Percentiles rank a stretch among this genome's conserved stretches.
Conservation (phyloP, 2,797 vertebrate species). For the Zenarchopterus dispar region DNA sequence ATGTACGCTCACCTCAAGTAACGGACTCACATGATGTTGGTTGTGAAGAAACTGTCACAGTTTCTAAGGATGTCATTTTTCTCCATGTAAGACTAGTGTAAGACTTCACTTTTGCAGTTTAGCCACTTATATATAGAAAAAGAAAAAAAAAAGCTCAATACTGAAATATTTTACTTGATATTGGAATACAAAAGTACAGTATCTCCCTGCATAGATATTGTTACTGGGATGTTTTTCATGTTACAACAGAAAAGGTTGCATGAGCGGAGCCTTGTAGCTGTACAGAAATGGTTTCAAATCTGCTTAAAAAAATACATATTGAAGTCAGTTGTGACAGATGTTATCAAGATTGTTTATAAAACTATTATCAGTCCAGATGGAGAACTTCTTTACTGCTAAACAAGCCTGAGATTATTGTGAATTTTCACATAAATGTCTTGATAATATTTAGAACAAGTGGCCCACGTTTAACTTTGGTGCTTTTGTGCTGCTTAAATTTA, state of each 20-base stretch:
- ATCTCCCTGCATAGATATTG: constrained; percentile 51
- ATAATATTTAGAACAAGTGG: constrained; percentile 59
- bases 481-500: constrained; percentile 75
- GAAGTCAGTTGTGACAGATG: constrained; percentile 50
- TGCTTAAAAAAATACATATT: constrained; percentile 32
- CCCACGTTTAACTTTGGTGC: constrained; percentile 64
- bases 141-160: constrained; percentile 25
- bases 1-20: constrained; percentile 62
- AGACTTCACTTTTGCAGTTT: constrained; percentile 68
- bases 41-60: constrained; percentile 49
- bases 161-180: constrained; percentile 63
- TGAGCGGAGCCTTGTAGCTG: constrained; percentile 68
- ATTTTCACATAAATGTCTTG: constrained; percentile 42
- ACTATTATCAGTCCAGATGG: constrained; percentile 15
- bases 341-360: constrained; percentile 53
- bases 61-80: constrained; percentile 47
- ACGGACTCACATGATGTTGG: constrained; percentile 50
- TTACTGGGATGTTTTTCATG: constrained; percentile 50
- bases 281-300: constrained; percentile 55
- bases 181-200: constrained; percentile 43
- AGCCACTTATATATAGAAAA: constrained; percentile 60
- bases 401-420: constrained; percentile 47
- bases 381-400: constrained; percentile 29
- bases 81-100: constrained; percentile 58
- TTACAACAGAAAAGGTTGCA: constrained; percentile 54